A percentile compares a stretch with the other conserved stretches of the same genome.
Conservation (phyloP, 2,797 vertebrate genomes). For the Miichthys miiuy region DNA sequence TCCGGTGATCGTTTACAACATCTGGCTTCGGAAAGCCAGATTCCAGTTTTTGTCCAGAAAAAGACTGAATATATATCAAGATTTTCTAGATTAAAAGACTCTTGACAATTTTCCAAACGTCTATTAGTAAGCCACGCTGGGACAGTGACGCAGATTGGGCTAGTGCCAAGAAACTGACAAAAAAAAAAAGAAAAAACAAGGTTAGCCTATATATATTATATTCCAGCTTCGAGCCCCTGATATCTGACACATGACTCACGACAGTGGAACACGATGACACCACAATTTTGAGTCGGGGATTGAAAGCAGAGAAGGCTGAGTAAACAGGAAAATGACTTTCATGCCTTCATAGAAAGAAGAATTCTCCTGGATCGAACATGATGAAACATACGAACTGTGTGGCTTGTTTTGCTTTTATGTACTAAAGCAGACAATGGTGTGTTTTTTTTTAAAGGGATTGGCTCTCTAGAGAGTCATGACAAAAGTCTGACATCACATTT, state of each 20-base stretch:
- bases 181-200: not conserved
- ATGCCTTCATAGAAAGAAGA: not conserved
- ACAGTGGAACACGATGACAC: conserved; percentile 22
- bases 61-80: not conserved
- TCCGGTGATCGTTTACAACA: not conserved
- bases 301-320: not conserved
- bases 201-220: not conserved
- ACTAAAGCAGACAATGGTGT: conserved; percentile 11
- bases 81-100: not conserved
- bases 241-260: conserved; percentile 1
- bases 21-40: not conserved
- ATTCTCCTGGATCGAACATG: conserved; percentile 26
- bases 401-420: not conserved
- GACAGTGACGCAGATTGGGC: not conserved
- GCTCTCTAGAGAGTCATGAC: conserved; percentile 23
- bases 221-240: not conserved
- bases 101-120: not conserved
- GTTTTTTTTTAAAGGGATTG: not conserved
- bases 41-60: not conserved
- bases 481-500: conserved; percentile 8
- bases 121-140: not conserved
- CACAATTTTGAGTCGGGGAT: not conserved
- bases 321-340: not conserved
- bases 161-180: not conserved
- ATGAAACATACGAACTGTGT: conserved; percentile 9